Percentiles rank a stretch among this genome's conserved stretches.
These are phyloP conservation scores for Pachypanchax playfairii DNA, from an alignment of 2,113 vertebrate species.

Conservation along the genomic window DNA sequence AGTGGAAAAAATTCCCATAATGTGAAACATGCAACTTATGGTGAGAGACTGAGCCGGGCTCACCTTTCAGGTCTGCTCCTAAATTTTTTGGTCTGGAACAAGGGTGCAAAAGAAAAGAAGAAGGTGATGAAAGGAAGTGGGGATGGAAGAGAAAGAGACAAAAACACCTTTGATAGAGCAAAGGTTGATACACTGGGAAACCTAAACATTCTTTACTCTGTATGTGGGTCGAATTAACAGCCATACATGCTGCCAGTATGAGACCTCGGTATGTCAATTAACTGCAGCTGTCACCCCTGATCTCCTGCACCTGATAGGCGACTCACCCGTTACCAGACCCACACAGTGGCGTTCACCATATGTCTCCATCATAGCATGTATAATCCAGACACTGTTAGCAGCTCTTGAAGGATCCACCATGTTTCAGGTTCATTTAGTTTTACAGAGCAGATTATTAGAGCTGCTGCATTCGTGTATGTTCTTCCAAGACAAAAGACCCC, in stretches of 20 bases:
- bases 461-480: conserved; percentile 16
- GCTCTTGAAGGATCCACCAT: conserved; percentile 17
- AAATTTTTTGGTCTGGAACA: conserved; percentile 58
- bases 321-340: conserved; percentile 64
- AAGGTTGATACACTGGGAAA: conserved; percentile 55
- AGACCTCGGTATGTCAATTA: conserved; percentile 74
- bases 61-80: conserved; percentile 62
- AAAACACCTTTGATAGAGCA: conserved; percentile 66
- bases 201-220: conserved; percentile 52
- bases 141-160: conserved; percentile 52
- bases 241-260: conserved; percentile 49
- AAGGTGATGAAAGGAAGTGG: conserved; percentile 58
- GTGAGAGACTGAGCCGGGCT: conserved; percentile 53
- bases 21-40: conserved; percentile 76
- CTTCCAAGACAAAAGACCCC: conserved; percentile 2
- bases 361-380: conserved; percentile 55
- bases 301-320: conserved; percentile 79
- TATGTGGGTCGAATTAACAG: conserved; percentile 56
- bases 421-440: conserved; percentile 31
- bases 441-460: conserved; percentile 16
- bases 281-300: conserved; percentile 75
- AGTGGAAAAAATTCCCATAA: conserved; percentile 78
- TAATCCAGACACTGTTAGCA: conserved; percentile 47
- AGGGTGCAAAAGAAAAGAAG: conserved; percentile 50
- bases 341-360: conserved; percentile 51